Base-by-base conservation (phyloP, 2,797 vertebrate genomes). In the Sebastes oblongus region DNA sequence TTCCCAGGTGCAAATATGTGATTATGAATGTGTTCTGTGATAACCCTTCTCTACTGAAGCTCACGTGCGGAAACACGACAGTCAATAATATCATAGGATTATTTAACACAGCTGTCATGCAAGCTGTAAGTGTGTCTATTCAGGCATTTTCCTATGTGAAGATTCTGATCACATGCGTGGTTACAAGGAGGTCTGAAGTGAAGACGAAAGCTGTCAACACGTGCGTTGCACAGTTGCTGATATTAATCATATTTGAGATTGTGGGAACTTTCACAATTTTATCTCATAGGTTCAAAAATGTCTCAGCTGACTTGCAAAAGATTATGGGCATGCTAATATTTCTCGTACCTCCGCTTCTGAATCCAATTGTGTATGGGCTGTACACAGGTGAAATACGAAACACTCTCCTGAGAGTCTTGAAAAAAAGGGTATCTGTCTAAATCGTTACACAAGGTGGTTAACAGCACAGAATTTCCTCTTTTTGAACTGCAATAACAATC, bases 321-420 rank as follows among this genome's bases (percentile, higher is more conserved):
- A 91, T 95, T 11, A 95, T 92, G 91, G 95, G 95, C 7, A 94
- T 96, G 94, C 30, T 95, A 1, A 95, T 95, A 69, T 95, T 95
- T 82, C 55, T 94, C 8, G 74, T 96, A 2, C 90, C 94, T 16
- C 95, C 95, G 1, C 77, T 95, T 71, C 75, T 96, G 25, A 96
- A 96, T 89, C 95, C 95, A 9, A 80, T 96, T 27, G 93, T 96
- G 1, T 96, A 96, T 8, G 95, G 95, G 30, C 64, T 96, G 9
- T 94, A 96, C 42, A 93, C 94, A 14, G 90, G 82, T 5, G 94
- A 95, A 87, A 92, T 96, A 83, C 86, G 92, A 75, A 86, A 34
- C 50, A 93, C 90, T 22, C 39, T 95, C 3, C 22, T 93, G 11
- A 88, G 55, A 67, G 18, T 94, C 22, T 70, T 92, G 1, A 88